Base-by-base conservation (phyloP, 2,113 vertebrate species). In the Gobius niger region DNA sequence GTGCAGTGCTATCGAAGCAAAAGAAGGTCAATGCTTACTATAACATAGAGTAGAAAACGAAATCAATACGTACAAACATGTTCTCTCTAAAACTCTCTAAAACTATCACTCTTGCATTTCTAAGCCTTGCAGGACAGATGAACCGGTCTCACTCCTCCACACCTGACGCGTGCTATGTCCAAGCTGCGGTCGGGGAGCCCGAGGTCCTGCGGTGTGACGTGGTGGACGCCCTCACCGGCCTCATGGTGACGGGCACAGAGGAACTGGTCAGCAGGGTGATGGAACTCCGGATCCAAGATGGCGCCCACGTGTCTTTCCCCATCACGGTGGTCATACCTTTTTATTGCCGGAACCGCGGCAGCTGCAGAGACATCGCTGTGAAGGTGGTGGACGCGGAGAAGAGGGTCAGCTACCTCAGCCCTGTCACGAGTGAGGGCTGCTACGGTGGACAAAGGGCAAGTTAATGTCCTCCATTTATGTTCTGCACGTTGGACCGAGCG, bases 261-360 rank as follows among this genome's bases (percentile, higher is more conserved):
- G 93, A 97, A 73, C 72, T 96, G 79, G 77, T 96, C 84, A 98
- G 96, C 86, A 93, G 92, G 9, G 89, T 96, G 59, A 75, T 96
- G 78, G 68, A 80, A 69, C 72, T 95, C 11, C 47, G 89, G 67
- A 90, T 81, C 69, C 50, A 49, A 52, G 70, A 66, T 2, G 24
- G 70, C 7, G 60, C 65, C 3, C 10, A 42, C 34, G 13, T 87
- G 49, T 82, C 73, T 66, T 95, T 95, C 69, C 95, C 94, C 2
- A 84, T 96, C 63, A 83, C 70, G 11, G 70, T 95, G 57, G 85
- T 78, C 1, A 88, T 97, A 60, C 94, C 95, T 9, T 96, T 94
- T 69, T 87, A 56, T 4, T 83, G 91, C 8, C 59, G 65, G 40
- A 94, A 94, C 82, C 91, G 86, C 51, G 91, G 93, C 76, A 93